These are phyloP conservation scores for Haliaeetus leucogaster DNA, from an alignment of 2,113 vertebrate species.

Conservation along the genomic window DNA sequence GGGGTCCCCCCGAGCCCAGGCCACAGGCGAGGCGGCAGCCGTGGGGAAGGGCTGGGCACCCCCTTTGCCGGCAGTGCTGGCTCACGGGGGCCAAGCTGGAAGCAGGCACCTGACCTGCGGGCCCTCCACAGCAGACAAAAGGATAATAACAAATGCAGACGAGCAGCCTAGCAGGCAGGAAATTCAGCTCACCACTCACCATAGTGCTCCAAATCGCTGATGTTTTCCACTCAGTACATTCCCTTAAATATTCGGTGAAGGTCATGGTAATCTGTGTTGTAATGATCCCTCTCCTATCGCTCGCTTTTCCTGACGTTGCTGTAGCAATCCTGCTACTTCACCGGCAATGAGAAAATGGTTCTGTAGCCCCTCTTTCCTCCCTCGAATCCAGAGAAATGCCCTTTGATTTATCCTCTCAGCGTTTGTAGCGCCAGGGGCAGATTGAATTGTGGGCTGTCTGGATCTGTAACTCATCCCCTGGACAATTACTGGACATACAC, in stretches of 20 bases:
- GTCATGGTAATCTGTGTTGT: background rate
- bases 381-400: constrained; percentile 2
- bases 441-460: constrained; percentile 24
- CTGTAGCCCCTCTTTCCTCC: background rate
- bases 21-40: background rate
- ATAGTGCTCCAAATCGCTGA: background rate
- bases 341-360: background rate
- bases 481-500: constrained; percentile 22
- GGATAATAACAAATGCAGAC: background rate
- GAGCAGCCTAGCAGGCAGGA: background rate
- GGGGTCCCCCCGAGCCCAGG: background rate
- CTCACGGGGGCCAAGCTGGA: accelerated
- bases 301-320: background rate
- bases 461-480: background rate
- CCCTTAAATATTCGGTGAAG: background rate
- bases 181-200: background rate
- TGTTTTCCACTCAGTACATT: background rate
- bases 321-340: background rate
- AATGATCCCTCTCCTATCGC: background rate
- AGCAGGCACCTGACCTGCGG: accelerated
- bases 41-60: background rate
- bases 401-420: constrained; percentile 40
- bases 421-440: background rate
- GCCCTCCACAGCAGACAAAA: background rate
- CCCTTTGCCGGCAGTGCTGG: background rate